Evolutionary conservation across 1,140 invertebrate species (phyloP).

Genomic region (Hydropsyche tenuis): DNA sequence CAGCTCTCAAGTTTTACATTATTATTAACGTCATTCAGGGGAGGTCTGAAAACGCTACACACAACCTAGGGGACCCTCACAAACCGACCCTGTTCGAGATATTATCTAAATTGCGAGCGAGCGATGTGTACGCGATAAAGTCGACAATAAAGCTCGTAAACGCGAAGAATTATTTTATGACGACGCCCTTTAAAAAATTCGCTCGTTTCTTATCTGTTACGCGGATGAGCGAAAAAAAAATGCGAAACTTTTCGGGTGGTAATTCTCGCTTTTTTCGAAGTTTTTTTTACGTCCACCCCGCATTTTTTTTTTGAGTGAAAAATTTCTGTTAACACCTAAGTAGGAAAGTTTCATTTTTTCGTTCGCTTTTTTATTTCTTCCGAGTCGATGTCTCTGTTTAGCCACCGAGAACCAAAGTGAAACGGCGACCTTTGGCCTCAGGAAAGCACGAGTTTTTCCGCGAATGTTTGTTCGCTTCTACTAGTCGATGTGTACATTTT

Average conservation of each 20-base stretch:
- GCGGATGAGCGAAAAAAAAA: slow-evolving; percentile 19
- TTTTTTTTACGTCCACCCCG: slow-evolving; percentile 3
- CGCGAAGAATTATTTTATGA: slow-evolving; percentile 23
- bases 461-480: too few species aligned
- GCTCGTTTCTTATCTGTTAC: slow-evolving; percentile 25
- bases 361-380: neutral
- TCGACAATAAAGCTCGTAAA: slow-evolving; percentile 16
- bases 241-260: slow-evolving; percentile 15
- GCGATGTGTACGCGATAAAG: neutral
- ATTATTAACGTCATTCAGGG: too few species aligned
- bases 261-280: slow-evolving; percentile 16
- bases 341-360: slow-evolving; percentile 38
- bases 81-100: too few species aligned
- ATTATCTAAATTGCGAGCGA: slow-evolving; percentile 1
- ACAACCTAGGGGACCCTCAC: too few species aligned
- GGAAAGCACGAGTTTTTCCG: slow-evolving; percentile 1
- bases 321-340: slow-evolving; percentile 36
- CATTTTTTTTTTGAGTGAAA: slow-evolving; percentile 20
- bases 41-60: too few species aligned
- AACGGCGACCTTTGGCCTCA: too few species aligned
- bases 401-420: too few species aligned
- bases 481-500: too few species aligned
- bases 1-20: too few species aligned
- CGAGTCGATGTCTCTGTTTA: neutral
- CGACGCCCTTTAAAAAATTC: slow-evolving; percentile 24